These are phyloP conservation scores for Hydropsyche betteni DNA, from an alignment of 2,888 invertebrate genomes.

Conservation along the genomic window DNA sequence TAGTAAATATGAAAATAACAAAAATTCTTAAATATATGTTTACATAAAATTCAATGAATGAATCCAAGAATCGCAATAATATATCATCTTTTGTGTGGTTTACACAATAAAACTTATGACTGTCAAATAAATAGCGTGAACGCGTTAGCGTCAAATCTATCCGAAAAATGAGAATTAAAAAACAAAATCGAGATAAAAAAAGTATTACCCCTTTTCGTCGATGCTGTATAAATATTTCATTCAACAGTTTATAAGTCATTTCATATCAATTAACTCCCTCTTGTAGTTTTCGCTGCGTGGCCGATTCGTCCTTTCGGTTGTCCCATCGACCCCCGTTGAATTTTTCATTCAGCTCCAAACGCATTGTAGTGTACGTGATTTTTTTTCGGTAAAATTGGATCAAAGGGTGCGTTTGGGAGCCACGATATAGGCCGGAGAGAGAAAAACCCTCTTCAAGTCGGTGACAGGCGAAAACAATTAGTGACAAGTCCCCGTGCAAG, in stretches of 20 bases:
- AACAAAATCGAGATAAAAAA: background rate
- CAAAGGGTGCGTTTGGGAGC: slow-evolving; percentile 36
- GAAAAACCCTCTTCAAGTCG: slow-evolving; percentile 48
- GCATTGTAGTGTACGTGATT: background rate
- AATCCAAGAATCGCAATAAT: too few species aligned
- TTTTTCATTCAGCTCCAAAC: slow-evolving; percentile 33
- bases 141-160: background rate
- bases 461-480: slow-evolving; percentile 50
- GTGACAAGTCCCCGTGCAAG: slow-evolving; percentile 44
- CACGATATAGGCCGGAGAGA: slow-evolving; percentile 18
- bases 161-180: slow-evolving; percentile 6
- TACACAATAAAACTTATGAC: too few species aligned
- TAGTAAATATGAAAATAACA: too few species aligned
- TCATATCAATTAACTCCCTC: slow-evolving; percentile 50
- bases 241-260: slow-evolving; percentile 40
- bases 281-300: slow-evolving; percentile 36
- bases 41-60: too few species aligned
- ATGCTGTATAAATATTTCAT: slow-evolving; percentile 30
- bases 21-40: too few species aligned
- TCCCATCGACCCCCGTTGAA: slow-evolving; percentile 13
- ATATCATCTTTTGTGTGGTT: too few species aligned
- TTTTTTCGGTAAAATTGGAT: slow-evolving; percentile 31
- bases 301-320: slow-evolving; percentile 22
- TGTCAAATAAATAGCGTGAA: too few species aligned
- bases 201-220: background rate